Evolutionary conservation across 2,113 vertebrate genomes (phyloP), one percentile per base, ranked within the genome.

Genomic region (Oreochromis niloticus): DNA sequence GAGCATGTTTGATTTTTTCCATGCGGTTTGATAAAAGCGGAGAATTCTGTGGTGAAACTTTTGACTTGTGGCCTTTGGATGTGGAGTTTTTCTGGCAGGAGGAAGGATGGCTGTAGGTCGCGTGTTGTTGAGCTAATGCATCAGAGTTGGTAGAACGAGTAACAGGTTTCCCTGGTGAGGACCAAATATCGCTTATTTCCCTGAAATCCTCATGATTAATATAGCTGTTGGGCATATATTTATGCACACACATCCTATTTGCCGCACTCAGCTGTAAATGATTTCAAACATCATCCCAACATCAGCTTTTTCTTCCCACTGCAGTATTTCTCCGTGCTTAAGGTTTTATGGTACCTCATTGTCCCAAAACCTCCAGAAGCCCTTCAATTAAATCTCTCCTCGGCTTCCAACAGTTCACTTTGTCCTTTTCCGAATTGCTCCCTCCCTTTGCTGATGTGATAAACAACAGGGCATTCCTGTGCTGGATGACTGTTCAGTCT

Each of bases 301-400:
- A 91, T 95, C 89, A 55, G 88, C 89, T 84, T 88, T 93, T 90
- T 92, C 92, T 93, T 95, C 91, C 89, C 88, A 84, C 87, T n/a
- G 34, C 89, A 91, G 48, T 92, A 93, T 91, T 92, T 89, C 86
- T 86, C 84, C 2, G 10, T 82, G 91, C 87, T 91, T 89, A 86
- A 92, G 86, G 89, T 93, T 96, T 96, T 95, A 95, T 86, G 83
- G 83, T 78, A 66, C 85, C 73, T 89, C 88, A 90, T 93, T 88
- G 87, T 92, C 90, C 90, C 87, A 43, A 80, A 92, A 87, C 82
- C 80, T 86, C 68, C 81, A 88, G 81, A 82, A 84, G 55, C 91
- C 92, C 93, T 90, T 90, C 87, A 90, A 88, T 93, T 89, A 84
- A 88, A 92, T 79, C 88, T 66, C 68, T 86, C 71, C 83, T 80